Conservation (phyloP, 2,113 vertebrate species). For the Panurus biarmicus region DNA sequence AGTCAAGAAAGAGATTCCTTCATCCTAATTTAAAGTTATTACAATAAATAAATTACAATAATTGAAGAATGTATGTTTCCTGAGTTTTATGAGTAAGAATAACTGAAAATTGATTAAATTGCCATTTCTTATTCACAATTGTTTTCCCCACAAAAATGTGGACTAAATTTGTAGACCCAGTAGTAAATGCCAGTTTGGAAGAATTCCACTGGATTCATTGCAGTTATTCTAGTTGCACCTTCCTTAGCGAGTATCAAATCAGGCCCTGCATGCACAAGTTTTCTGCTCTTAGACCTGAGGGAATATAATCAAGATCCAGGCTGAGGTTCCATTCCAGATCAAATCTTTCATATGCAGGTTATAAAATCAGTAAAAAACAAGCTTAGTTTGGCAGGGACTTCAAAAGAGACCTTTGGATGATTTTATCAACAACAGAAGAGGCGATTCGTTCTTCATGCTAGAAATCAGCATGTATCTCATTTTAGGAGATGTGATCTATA, state of each 20-base stretch:
- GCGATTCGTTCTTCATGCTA: background rate
- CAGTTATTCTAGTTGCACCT: background rate
- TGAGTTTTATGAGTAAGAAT: background rate
- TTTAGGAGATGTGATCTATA: background rate
- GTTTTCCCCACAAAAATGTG: background rate
- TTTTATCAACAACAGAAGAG: constrained; percentile 5
- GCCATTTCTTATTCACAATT: background rate
- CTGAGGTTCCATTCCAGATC: background rate
- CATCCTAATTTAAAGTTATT: background rate
- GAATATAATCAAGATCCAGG: background rate
- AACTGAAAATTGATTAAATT: background rate
- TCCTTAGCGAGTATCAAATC: background rate
- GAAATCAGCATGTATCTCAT: background rate
- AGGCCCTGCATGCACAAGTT: background rate
- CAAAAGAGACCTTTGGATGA: background rate
- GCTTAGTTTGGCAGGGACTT: constrained; percentile 13
- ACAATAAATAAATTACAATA: background rate
- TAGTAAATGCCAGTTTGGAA: background rate
- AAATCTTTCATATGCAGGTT: background rate
- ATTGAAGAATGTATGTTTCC: background rate
- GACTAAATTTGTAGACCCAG: background rate
- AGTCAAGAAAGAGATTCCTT: background rate
- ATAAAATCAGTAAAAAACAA: background rate
- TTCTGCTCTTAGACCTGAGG: background rate
- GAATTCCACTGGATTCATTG: background rate